Evolutionary conservation across 2,113 vertebrate genomes (phyloP), one percentile per base, ranked within the genome.

Genomic region (Chaetorhynchus papuensis): DNA sequence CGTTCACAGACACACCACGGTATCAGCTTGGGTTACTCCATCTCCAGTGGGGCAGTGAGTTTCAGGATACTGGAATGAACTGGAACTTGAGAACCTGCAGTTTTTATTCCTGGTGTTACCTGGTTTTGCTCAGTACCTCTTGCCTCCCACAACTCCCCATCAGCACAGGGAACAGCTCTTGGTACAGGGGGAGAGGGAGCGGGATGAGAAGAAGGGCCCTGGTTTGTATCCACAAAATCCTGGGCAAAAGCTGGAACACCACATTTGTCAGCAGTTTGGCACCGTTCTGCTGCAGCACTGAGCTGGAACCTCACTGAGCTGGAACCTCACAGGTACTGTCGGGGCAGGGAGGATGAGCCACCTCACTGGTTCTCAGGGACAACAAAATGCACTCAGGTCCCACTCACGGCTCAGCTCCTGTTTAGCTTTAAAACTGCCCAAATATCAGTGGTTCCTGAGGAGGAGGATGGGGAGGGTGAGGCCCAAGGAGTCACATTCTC

Each of bases 1-100:
- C 1, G 0, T 5, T 37, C 53, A 7, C 37, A 23, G 44, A 11
- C 3, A 2, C 8, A 0, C 14, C 9, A 24, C 12, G 4, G 42
- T 0, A 2, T 7, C 37, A 30, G 18, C 11, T 15, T 14, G 31
- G 54, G 20, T 52, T 9, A 1, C 42, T 57, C 63, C 64, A 4
- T 2, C 83, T n/a, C 72, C 11, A 10, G 3, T 5, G 50, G 63
- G 66, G 42, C 63, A 76, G 44, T 28, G 23, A 15, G 11, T 35
- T 52, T 24, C 68, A 89, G 63, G 47, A 8, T 2, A 4, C 19
- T 20, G 42, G 31, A 20, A 30, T 17, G 22, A 57, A 7, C 47
- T 60, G 52, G 27, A 66, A 27, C 45, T 24, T 6, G 19, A 65
- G 53, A 70, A 53, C 7, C 27, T 41, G 49, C 4, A 15, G 4